Evolutionary conservation across 2,797 vertebrate species (phyloP).

Genomic region (Ctenochaetus hawaiiensis): DNA sequence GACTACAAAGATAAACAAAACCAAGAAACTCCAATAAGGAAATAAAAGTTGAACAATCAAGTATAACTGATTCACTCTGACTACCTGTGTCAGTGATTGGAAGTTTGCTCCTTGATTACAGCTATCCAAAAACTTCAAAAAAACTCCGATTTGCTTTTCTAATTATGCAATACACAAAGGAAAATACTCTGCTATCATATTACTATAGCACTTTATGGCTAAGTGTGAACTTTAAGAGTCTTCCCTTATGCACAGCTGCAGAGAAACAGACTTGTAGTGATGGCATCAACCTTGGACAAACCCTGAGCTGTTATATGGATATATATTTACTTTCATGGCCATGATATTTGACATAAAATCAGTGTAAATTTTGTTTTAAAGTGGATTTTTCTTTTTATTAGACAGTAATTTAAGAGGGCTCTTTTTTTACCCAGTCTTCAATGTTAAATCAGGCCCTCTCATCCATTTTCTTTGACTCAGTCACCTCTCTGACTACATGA

Average conservation of each 20-base stretch:
- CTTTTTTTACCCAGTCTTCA: accelerated
- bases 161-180: background rate
- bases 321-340: constrained; percentile 5
- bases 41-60: constrained; percentile 15
- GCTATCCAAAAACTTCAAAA: background rate
- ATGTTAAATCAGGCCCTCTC: constrained; percentile 4
- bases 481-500: background rate
- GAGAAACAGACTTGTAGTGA: constrained; percentile 63
- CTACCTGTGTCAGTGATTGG: background rate
- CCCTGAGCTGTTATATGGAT: constrained; percentile 11
- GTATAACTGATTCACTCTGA: background rate
- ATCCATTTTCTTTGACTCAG: background rate
- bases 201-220: background rate
- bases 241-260: background rate
- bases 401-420: background rate
- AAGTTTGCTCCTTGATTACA: background rate
- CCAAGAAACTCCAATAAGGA: constrained; percentile 9
- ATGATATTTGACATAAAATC: constrained; percentile 5
- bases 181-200: background rate
- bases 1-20: constrained; percentile 15
- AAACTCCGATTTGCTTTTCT: constrained; percentile 4
- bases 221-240: background rate
- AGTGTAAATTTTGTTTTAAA: constrained; percentile 13
- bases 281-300: constrained; percentile 10
- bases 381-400: constrained; percentile 2